A percentile compares a stretch with the other conserved stretches of the same genome.
Evolutionary conservation across 2,888 invertebrate species (phyloP).

Genomic region (Drosophila cyrtoloma): DNA sequence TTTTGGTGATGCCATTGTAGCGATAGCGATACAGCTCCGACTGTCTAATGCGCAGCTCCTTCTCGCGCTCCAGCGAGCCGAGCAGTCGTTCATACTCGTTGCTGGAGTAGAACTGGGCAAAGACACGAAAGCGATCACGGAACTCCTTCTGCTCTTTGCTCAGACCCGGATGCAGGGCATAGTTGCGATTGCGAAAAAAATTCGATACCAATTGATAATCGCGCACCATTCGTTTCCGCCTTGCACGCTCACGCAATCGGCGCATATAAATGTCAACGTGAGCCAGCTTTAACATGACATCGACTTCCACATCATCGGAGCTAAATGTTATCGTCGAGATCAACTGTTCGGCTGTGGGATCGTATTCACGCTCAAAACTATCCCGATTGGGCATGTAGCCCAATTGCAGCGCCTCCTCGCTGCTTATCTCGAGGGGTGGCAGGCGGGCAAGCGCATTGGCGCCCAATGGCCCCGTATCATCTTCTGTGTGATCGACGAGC

Average conservation of each 20-base stretch:
- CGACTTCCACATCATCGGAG: slow-evolving; percentile 95
- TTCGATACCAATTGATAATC: slow-evolving; percentile 96
- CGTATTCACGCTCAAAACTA: slow-evolving; percentile 98
- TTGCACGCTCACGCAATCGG: slow-evolving; percentile 92
- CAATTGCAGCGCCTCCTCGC: slow-evolving; percentile 94
- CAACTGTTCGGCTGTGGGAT: slow-evolving; percentile 95
- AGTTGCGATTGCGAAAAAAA: slow-evolving; percentile 89
- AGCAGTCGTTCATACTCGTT: slow-evolving; percentile 93
- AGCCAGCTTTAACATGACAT: slow-evolving; percentile 94
- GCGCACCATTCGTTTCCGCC: slow-evolving; percentile 94
- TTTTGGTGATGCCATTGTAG: slow-evolving; percentile 92
- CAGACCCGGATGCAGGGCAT: slow-evolving; percentile 84
- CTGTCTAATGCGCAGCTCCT: slow-evolving; percentile 92
- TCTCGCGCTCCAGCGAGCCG: slow-evolving; percentile 92
- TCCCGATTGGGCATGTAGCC: slow-evolving; percentile 98
- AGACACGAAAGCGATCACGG: slow-evolving; percentile 93
- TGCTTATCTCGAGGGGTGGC: slow-evolving; percentile 92
- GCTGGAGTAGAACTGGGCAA: slow-evolving; percentile 95
- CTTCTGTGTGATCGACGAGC: slow-evolving; percentile 90
- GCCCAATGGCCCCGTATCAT: slow-evolving; percentile 91
- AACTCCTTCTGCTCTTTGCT: slow-evolving; percentile 87
- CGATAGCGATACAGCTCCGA: slow-evolving; percentile 94
- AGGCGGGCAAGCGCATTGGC: slow-evolving; percentile 90
- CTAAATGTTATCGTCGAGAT: slow-evolving; percentile 94
- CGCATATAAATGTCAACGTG: slow-evolving; percentile 97